These are phyloP conservation scores for Laspeyria flexula DNA, from an alignment of 2,888 invertebrate genomes.

Conservation along the genomic window DNA sequence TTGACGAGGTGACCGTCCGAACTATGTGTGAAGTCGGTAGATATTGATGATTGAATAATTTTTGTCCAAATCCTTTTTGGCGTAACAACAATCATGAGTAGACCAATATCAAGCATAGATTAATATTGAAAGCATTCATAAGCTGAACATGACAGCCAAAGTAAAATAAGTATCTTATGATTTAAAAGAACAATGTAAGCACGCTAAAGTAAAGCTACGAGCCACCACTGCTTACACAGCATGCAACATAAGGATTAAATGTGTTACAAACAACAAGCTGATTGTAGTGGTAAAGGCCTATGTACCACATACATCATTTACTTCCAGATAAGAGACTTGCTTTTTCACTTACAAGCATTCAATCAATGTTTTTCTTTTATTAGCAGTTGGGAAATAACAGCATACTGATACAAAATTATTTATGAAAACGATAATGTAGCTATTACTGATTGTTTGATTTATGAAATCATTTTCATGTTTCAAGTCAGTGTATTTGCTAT, in stretches of 20 bases:
- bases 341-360: not conserved
- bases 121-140: not conserved
- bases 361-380: not conserved
- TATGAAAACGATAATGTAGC: not conserved
- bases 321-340: not conserved
- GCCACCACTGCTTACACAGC: constrained; percentile 1
- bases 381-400: not conserved
- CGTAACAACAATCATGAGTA: too few relatives aligned
- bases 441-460: not conserved
- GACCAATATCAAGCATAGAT: too few relatives aligned
- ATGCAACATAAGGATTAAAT: not conserved
- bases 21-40: too few relatives aligned
- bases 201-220: not conserved
- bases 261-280: not conserved
- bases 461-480: not conserved
- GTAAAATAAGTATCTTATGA: not conserved
- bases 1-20: too few relatives aligned
- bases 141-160: not conserved
- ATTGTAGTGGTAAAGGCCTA: not conserved
- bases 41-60: too few relatives aligned
- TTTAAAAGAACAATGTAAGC: not conserved
- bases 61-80: too few relatives aligned
- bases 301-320: not conserved
- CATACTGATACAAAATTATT: not conserved
- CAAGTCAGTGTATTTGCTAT: not conserved